phyloP scores from a whole-genome alignment of 2,797 vertebrate species.

The Apodemus agrarius region DNA sequence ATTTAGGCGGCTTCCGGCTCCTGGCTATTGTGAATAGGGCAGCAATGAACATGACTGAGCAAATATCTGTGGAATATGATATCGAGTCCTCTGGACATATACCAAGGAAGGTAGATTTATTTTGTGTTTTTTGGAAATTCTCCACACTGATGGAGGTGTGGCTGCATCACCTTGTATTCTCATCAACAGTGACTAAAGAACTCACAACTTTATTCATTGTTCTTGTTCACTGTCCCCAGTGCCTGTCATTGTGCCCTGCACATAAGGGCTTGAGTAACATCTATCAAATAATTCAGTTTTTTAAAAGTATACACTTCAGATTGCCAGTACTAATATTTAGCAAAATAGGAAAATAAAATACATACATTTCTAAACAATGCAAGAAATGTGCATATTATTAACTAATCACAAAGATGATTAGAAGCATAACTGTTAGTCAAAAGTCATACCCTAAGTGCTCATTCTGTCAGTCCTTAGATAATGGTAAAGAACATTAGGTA shows the following conservation, averaged over 20 bases:
- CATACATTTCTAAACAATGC: constrained; percentile 5
- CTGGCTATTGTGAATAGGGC: too few species aligned
- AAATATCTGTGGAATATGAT: not conserved
- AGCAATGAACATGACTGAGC: not conserved
- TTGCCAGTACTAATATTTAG: not conserved
- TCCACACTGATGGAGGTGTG: too few species aligned
- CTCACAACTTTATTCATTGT: not conserved
- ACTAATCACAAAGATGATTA: constrained; percentile 27
- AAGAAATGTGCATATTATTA: not conserved
- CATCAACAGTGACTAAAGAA: not conserved
- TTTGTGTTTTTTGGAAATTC: not conserved
- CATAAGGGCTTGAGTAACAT: not conserved
- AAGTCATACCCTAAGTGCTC: not conserved
- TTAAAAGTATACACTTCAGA: not conserved
- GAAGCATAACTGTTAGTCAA: not conserved
- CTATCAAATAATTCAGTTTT: constrained; percentile 24
- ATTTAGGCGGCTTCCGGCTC: not conserved
- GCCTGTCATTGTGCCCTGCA: not conserved
- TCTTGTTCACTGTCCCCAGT: not conserved
- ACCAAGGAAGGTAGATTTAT: not conserved
- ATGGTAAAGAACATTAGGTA: not conserved
- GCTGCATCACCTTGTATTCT: too few species aligned
- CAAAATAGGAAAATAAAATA: constrained; percentile 3
- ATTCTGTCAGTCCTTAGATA: not conserved
- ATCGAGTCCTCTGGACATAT: not conserved